Conservation (phyloP, 2,113 vertebrate species). For the Recurvirostra avosetta region DNA sequence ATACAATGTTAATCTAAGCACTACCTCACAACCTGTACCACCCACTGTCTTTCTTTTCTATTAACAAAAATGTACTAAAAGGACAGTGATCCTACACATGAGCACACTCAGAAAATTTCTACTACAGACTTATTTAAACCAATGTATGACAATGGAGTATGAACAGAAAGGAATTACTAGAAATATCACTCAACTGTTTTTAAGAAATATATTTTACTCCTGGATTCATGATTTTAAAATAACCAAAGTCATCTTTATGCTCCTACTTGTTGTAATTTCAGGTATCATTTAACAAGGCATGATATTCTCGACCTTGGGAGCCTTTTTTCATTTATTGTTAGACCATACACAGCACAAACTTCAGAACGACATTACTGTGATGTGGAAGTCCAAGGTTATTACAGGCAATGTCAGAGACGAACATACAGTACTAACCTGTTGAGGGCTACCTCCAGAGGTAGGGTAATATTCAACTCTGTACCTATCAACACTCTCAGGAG, state of each 20-base stretch:
- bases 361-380: neutral
- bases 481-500: slow-evolving; percentile 82
- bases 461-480: slow-evolving; percentile 86
- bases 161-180: neutral
- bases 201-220: neutral
- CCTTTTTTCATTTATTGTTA: neutral
- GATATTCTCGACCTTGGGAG: neutral
- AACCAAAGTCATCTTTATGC: neutral
- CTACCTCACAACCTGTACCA: neutral
- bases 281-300: neutral
- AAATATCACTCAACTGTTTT: neutral
- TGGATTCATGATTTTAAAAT: neutral
- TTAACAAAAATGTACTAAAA: neutral
- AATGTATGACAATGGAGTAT: neutral
- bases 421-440: slow-evolving; percentile 76
- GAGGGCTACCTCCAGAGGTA: slow-evolving; percentile 76
- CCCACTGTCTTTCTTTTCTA: neutral
- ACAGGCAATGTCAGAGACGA: neutral
- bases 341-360: neutral
- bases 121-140: neutral
- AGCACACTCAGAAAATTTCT: neutral
- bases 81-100: neutral
- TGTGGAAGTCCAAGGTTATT: neutral
- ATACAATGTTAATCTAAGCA: neutral
- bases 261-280: neutral